These are phyloP conservation scores for Crypturellus undulatus DNA, from an alignment of 2,113 vertebrate genomes.

Conservation along the genomic window DNA sequence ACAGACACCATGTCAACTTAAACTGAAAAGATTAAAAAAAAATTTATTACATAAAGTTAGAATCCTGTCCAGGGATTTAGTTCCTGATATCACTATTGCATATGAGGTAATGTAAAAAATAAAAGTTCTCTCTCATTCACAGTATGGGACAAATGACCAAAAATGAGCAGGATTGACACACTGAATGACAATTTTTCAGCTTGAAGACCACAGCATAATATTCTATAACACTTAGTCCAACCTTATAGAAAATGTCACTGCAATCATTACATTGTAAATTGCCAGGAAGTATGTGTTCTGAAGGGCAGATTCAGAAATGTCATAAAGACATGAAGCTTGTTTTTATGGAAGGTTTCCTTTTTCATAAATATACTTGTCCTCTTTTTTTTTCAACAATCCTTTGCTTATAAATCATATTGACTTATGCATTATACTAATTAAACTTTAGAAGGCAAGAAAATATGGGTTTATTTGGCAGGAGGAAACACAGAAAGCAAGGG, in stretches of 20 bases:
- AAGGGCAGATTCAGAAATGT: background rate
- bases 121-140: rapidly evolving
- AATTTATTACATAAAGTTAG: background rate
- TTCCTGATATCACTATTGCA: background rate
- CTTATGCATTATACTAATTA: background rate
- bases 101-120: background rate
- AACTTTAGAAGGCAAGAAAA: background rate
- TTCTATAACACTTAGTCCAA: background rate
- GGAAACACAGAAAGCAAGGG: background rate
- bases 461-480: background rate
- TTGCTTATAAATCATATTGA: background rate
- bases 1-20: background rate
- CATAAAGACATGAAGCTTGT: background rate
- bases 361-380: background rate
- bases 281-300: background rate
- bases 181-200: background rate
- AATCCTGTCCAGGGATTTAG: background rate
- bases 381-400: background rate
- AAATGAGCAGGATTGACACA: background rate
- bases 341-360: background rate
- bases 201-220: background rate
- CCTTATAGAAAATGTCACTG: background rate
- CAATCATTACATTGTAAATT: background rate
- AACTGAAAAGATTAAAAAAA: background rate
- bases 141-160: background rate